Conservation (phyloP, 2,797 vertebrate genomes). For the Sarcoramphus papa region DNA sequence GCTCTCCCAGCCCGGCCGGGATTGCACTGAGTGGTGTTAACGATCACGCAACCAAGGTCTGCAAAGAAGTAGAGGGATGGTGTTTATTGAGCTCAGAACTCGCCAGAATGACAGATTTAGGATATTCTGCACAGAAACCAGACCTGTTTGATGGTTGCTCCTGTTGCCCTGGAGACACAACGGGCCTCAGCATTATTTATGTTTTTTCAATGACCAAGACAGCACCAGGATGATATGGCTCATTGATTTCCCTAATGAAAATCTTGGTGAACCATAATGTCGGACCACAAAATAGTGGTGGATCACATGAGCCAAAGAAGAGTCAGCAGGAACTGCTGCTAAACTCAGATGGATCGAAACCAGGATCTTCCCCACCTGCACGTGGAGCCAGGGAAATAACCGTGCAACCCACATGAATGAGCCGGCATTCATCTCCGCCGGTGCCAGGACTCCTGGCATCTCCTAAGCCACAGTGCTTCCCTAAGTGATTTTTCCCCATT, state of each 20-base stretch:
- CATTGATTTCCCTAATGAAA: conserved; percentile 31
- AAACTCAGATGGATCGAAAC: background rate
- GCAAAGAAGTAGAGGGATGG: background rate
- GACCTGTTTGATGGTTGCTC: background rate
- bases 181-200: background rate
- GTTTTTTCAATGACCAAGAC: background rate
- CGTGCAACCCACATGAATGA: rapidly evolving
- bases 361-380: background rate
- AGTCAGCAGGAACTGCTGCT: background rate
- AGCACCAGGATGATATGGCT: background rate
- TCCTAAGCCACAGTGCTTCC: background rate
- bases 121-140: background rate
- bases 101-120: background rate
- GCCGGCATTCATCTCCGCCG: rapidly evolving
- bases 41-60: rapidly evolving
- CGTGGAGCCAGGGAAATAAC: background rate
- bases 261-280: background rate
- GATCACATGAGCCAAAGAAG: background rate
- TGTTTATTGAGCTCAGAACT: background rate
- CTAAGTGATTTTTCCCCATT: background rate
- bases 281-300: background rate
- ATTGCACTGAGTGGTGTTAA: rapidly evolving
- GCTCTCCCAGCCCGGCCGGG: background rate
- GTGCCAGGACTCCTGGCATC: background rate
- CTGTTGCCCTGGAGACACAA: conserved; percentile 31